These are phyloP conservation scores for Chloropsis hardwickii DNA, from an alignment of 2,113 vertebrate species.

Conservation along the genomic window DNA sequence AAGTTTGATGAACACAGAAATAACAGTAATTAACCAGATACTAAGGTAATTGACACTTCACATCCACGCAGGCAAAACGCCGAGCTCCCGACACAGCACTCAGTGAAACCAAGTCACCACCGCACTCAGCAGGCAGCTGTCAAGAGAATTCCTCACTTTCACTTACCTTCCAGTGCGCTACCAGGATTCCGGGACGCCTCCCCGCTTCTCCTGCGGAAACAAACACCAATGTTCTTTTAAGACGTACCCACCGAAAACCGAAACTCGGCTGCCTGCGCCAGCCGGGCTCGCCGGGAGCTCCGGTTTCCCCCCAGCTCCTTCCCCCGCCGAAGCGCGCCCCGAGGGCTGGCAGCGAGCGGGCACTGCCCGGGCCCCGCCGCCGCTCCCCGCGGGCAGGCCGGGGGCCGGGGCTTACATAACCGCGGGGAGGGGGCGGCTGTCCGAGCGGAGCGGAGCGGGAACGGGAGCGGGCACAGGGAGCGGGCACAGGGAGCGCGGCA, in stretches of 20 bases:
- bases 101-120: background rate
- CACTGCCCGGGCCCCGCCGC: background rate
- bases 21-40: background rate
- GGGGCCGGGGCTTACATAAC: background rate
- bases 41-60: background rate
- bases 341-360: background rate
- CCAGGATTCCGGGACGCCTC: background rate
- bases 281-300: background rate
- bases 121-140: background rate
- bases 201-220: background rate
- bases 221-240: background rate
- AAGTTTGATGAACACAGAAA: background rate
- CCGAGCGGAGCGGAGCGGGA: too few species aligned
- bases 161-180: background rate
- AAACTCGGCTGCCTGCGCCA: background rate
- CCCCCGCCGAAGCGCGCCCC: background rate
- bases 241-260: accelerated
- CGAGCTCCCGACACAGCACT: background rate
- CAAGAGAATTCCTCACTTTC: background rate
- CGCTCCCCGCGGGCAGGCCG: background rate
- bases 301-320: background rate
- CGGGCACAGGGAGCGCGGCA: background rate
- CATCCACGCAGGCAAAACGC: background rate
- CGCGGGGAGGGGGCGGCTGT: background rate
- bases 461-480: too few species aligned